Conservation (phyloP, 2,113 vertebrate genomes). For the Neofelis nebulosa region DNA sequence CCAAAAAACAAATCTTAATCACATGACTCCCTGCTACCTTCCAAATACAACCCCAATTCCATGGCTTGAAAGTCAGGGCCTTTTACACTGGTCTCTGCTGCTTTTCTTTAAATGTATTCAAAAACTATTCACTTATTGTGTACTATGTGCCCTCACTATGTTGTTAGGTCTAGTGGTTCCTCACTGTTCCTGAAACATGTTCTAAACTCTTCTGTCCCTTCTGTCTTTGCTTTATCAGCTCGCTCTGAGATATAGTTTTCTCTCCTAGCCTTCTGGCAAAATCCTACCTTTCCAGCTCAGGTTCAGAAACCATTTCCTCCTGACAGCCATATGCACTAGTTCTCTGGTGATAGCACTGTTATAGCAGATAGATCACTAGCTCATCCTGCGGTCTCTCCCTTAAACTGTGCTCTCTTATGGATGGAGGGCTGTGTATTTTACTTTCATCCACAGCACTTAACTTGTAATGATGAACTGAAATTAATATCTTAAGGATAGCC, state of each 20-base stretch:
- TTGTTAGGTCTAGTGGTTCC: background rate
- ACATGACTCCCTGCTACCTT: background rate
- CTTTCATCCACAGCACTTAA: background rate
- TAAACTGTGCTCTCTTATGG: background rate
- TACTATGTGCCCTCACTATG: background rate
- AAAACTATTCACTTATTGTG: background rate
- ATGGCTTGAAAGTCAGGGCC: background rate
- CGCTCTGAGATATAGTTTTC: background rate
- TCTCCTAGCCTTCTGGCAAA: background rate
- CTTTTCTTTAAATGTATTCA: background rate
- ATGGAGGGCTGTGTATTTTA: background rate
- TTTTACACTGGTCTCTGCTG: background rate
- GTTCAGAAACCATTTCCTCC: background rate
- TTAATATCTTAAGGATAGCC: background rate
- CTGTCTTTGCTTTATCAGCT: background rate
- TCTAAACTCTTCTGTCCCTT: background rate
- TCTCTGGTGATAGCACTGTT: background rate
- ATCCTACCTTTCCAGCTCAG: background rate
- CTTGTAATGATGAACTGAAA: background rate
- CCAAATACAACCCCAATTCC: background rate
- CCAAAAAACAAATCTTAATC: background rate
- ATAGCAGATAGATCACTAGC: background rate
- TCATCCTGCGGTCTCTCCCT: background rate
- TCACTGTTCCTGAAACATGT: background rate
- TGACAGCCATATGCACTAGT: background rate